Percentiles rank a stretch among this genome's conserved stretches.
These are phyloP conservation scores for Entomyzon cyanotis DNA, from an alignment of 2,113 vertebrate genomes.

Conservation along the genomic window DNA sequence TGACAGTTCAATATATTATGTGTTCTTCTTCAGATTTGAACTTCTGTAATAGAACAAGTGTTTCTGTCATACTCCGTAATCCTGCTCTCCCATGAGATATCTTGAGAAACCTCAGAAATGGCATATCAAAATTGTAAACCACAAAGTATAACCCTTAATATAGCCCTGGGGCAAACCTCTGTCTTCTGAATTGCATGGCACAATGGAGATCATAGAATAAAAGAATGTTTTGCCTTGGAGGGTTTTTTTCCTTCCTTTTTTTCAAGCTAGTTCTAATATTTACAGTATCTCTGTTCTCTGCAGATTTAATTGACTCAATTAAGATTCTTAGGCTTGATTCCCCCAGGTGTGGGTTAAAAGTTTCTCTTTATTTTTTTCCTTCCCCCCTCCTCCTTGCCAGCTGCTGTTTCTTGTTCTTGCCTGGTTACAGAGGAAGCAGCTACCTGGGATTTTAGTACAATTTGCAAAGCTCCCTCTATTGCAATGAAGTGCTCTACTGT, in stretches of 20 bases:
- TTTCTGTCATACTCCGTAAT: background rate
- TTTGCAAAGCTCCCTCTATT: background rate
- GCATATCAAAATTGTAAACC: conserved; percentile 57
- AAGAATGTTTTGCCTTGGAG: conserved; percentile 43
- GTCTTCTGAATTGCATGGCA: conserved; percentile 46
- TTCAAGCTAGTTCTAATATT: conserved; percentile 46
- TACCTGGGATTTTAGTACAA: background rate
- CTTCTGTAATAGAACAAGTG: background rate
- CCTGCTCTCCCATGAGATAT: conserved; percentile 6
- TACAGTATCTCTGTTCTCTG: conserved; percentile 54
- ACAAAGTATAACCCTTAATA: conserved; percentile 43
- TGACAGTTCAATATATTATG: background rate
- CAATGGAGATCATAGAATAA: conserved; percentile 9
- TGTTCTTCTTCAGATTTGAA: background rate
- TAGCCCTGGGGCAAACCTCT: conserved; percentile 38
- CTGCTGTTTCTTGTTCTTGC: background rate
- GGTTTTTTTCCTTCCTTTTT: conserved; percentile 20
- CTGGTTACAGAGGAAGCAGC: background rate
- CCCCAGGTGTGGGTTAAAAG: conserved; percentile 21
- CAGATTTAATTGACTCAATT: conserved; percentile 64
- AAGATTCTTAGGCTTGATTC: conserved; percentile 34
- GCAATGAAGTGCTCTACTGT: background rate
- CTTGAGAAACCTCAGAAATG: conserved; percentile 49
- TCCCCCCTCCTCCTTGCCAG: background rate
- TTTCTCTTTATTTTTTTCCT: background rate